Conservation (phyloP, 2,888 invertebrate species). For the Maniola hyperantus region DNA sequence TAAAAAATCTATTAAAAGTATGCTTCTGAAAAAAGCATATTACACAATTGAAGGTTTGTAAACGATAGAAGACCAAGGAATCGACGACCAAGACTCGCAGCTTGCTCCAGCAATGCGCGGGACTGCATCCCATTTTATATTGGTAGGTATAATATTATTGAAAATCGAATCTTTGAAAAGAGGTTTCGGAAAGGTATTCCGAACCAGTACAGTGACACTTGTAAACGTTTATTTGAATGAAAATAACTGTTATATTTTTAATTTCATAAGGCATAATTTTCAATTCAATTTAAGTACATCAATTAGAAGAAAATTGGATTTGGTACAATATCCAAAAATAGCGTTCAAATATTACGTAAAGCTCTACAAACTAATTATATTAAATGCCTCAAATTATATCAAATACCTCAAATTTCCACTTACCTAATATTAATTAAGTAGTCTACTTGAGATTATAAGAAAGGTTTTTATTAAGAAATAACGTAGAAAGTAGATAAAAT, state of each 20-base stretch:
- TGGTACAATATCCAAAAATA: not conserved
- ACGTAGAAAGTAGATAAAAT: not conserved
- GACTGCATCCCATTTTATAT: too few species aligned
- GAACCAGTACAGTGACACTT: too few species aligned
- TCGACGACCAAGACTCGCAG: too few species aligned
- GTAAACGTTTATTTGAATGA: too few species aligned
- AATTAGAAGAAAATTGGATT: not conserved
- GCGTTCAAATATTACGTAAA: not conserved
- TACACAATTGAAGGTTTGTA: too few species aligned
- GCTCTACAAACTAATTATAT: not conserved
- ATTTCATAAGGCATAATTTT: not conserved
- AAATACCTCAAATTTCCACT: not conserved
- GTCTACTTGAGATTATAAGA: not conserved
- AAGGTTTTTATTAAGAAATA: constrained; percentile 1
- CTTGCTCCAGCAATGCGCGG: too few species aligned
- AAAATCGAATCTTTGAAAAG: too few species aligned
- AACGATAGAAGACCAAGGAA: too few species aligned
- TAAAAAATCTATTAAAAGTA: too few species aligned
- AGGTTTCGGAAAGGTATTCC: too few species aligned
- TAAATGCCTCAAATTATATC: constrained; percentile 1
- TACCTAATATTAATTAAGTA: not conserved
- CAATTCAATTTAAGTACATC: not conserved
- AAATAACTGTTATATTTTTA: not conserved
- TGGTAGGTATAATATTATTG: too few species aligned
- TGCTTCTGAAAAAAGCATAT: too few species aligned